A percentile compares a stretch with the other conserved stretches of the same genome.
phyloP scores from a whole-genome alignment of 2,888 invertebrate genomes.

The Latrodectus hesperus region DNA sequence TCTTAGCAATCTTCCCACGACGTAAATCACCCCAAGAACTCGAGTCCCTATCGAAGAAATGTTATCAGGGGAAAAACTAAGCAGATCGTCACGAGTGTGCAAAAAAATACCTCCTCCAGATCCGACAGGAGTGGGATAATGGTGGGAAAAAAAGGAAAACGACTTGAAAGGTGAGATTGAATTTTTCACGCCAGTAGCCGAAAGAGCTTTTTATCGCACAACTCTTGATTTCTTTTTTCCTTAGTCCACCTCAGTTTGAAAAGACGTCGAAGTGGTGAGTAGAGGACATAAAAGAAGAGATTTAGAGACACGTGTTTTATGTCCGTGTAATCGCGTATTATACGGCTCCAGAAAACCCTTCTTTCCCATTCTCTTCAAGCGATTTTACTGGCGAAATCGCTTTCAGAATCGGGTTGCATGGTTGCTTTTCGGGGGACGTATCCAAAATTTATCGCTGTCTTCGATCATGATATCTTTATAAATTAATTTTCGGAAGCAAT shows the following conservation, averaged over 20 bases:
- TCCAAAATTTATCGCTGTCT: not conserved
- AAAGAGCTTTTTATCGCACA: not conserved
- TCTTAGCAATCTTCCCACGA: conserved; percentile 51
- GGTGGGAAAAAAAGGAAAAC: conserved; percentile 10
- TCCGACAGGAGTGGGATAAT: conserved; percentile 12
- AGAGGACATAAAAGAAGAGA: conserved; percentile 23
- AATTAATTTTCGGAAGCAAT: too few species aligned
- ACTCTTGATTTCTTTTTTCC: conserved; percentile 16
- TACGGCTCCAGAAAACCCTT: conserved; percentile 14
- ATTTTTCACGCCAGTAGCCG: conserved; percentile 44
- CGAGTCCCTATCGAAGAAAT: conserved; percentile 17
- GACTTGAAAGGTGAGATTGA: conserved; percentile 63
- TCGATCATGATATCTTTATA: too few species aligned
- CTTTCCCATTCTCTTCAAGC: conserved; percentile 22
- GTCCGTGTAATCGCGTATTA: conserved; percentile 44
- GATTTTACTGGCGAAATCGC: conserved; percentile 22
- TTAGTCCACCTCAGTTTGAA: conserved; percentile 12
- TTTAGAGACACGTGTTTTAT: conserved; percentile 61
- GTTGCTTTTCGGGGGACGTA: not conserved
- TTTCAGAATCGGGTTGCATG: conserved; percentile 23
- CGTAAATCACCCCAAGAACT: conserved; percentile 29
- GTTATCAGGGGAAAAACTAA: conserved; percentile 19
- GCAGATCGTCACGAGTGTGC: not conserved
- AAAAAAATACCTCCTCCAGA: conserved; percentile 11
- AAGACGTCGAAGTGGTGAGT: conserved; percentile 11